A percentile compares a stretch with the other conserved stretches of the same genome.
phyloP scores from a whole-genome alignment of 1,140 invertebrate species.

The Centruroides sculpturatus region DNA sequence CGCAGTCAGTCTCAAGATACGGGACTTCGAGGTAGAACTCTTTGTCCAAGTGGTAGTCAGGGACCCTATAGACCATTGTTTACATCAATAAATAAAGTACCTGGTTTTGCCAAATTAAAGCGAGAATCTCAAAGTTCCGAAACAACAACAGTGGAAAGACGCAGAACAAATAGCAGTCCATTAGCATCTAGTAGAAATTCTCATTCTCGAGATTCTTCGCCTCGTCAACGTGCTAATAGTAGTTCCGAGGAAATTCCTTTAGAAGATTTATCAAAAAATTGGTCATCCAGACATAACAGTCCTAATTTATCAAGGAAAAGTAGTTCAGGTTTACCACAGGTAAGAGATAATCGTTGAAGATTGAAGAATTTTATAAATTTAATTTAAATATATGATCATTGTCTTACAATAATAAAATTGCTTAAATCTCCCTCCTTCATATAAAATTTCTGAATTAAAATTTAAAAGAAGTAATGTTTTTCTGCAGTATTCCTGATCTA shows the following conservation, averaged over 20 bases:
- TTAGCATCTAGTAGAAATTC: slow-evolving; percentile 10
- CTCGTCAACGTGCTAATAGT: slow-evolving; percentile 50
- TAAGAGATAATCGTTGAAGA: not conserved
- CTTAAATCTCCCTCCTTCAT: no score
- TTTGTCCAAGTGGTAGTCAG: not conserved
- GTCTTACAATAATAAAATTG: no score
- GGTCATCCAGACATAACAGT: slow-evolving; percentile 13
- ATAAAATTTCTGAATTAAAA: no score
- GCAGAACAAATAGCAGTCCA: slow-evolving; percentile 23
- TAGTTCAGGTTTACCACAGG: slow-evolving; percentile 10
- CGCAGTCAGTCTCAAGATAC: slow-evolving; percentile 15
- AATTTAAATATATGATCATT: no score
- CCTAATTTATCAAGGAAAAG: slow-evolving; percentile 16
- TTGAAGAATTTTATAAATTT: not conserved
- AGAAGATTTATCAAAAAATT: slow-evolving; percentile 46
- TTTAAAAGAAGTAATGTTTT: no score
- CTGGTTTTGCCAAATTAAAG: slow-evolving; percentile 41
- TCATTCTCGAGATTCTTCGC: slow-evolving; percentile 50
- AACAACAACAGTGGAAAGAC: not conserved
- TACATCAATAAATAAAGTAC: slow-evolving; percentile 39
- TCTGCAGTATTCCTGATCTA: no score
- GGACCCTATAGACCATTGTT: slow-evolving; percentile 38
- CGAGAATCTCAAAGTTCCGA: not conserved
- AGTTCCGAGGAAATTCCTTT: slow-evolving; percentile 65
- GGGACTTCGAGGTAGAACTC: slow-evolving; percentile 8